These are phyloP conservation scores for Rhinella marina DNA, from an alignment of 2,797 vertebrate species.

Conservation along the genomic window DNA sequence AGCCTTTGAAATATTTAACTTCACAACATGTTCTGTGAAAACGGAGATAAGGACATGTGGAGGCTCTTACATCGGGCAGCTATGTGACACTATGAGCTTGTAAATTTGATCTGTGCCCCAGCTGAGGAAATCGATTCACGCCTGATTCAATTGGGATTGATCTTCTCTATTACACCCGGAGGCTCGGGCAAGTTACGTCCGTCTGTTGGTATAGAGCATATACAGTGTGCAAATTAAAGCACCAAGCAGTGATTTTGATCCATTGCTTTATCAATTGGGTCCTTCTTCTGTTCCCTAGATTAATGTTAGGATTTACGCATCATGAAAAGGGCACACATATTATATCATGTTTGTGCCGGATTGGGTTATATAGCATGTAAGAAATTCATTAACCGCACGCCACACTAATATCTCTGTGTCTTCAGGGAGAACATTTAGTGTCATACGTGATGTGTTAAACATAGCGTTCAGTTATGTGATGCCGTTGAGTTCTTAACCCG, in stretches of 20 bases:
- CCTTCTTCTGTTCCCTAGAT: not conserved
- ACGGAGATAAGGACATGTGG: not conserved
- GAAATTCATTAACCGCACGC: not conserved
- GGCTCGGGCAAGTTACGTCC: not conserved
- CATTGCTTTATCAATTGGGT: not conserved
- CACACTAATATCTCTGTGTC: not conserved
- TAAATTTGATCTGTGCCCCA: slow-evolving; percentile 41
- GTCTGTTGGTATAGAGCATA: slow-evolving; percentile 5
- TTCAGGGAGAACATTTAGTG: not conserved
- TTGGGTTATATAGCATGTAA: not conserved
- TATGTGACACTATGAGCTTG: slow-evolving; percentile 21
- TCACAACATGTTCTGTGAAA: slow-evolving; percentile 22
- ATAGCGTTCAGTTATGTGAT: not conserved
- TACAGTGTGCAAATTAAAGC: slow-evolving; percentile 23
- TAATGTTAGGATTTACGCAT: not conserved
- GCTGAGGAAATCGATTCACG: slow-evolving; percentile 20
- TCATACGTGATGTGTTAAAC: not conserved
- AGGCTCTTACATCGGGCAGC: slow-evolving; percentile 13
- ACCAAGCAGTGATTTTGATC: slow-evolving; percentile 16
- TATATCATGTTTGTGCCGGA: not conserved
- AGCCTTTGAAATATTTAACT: slow-evolving; percentile 40
- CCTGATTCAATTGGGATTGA: slow-evolving; percentile 48
- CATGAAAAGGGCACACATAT: not conserved
- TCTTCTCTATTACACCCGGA: slow-evolving; percentile 22
- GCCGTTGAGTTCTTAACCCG: no score